Evolutionary conservation across 2,797 vertebrate genomes (phyloP).

Genomic region (Microctenopoma steveboyesi): DNA sequence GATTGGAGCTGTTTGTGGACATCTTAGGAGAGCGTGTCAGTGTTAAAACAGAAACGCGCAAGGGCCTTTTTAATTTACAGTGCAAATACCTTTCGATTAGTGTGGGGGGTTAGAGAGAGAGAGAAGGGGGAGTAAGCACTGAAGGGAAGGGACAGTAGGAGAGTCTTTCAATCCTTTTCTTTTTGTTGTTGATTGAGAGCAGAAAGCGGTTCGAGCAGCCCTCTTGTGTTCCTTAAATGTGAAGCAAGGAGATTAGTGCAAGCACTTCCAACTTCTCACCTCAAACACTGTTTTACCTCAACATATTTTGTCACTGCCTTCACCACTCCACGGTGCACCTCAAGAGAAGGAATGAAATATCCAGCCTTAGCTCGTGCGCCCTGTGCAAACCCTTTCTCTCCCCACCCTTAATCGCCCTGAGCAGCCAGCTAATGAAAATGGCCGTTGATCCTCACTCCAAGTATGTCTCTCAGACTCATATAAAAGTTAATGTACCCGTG

Average conservation of each 20-base stretch:
- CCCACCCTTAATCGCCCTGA: slow-evolving; percentile 62
- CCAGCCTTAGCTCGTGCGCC: slow-evolving; percentile 4
- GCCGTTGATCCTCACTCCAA: slow-evolving; percentile 62
- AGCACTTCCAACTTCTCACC: slow-evolving; percentile 95
- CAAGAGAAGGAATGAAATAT: slow-evolving; percentile 29
- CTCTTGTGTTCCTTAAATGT: slow-evolving; percentile 92
- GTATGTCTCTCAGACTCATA: slow-evolving; percentile 70
- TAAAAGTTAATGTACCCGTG: slow-evolving; percentile 80
- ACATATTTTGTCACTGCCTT: slow-evolving; percentile 62
- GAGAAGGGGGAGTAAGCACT: slow-evolving; percentile 21
- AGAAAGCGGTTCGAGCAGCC: slow-evolving; percentile 79
- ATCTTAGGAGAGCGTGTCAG: slow-evolving; percentile 71
- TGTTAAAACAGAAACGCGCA: slow-evolving; percentile 75
- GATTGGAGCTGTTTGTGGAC: slow-evolving; percentile 85
- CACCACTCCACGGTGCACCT: slow-evolving; percentile 20
- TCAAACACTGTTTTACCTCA: slow-evolving; percentile 80
- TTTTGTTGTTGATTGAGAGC: slow-evolving; percentile 83
- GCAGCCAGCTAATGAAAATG: slow-evolving; percentile 70
- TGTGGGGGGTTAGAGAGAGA: slow-evolving; percentile 57
- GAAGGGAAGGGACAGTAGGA: slow-evolving; percentile 61
- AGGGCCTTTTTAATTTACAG: slow-evolving; percentile 84
- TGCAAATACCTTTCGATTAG: slow-evolving; percentile 88
- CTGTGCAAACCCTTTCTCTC: slow-evolving; percentile 29
- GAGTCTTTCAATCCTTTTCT: slow-evolving; percentile 72
- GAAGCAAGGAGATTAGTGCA: slow-evolving; percentile 91